Conservation (phyloP, 2,113 vertebrate species). For the Macheiramphus alcinus region DNA sequence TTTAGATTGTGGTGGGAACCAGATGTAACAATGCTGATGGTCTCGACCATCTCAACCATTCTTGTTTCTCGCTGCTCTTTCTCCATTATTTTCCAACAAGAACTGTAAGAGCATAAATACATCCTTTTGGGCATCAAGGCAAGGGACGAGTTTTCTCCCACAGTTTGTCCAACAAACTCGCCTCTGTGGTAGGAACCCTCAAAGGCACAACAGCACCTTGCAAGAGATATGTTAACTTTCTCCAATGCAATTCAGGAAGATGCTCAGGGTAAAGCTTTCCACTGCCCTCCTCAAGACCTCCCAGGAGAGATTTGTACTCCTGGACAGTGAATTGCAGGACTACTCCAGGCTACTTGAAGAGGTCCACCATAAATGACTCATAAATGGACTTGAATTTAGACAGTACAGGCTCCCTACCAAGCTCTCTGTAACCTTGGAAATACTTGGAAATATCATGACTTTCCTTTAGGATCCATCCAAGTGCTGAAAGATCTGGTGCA, state of each 20-base stretch:
- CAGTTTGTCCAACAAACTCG: neutral
- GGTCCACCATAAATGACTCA: neutral
- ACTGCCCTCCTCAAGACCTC: neutral
- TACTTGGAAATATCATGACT: neutral
- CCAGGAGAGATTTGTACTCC: neutral
- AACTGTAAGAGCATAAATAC: neutral
- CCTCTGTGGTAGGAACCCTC: neutral
- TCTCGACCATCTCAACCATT: neutral
- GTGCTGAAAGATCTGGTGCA: neutral
- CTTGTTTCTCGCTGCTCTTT: neutral
- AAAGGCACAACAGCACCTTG: neutral
- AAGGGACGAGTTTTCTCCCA: neutral
- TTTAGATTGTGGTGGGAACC: neutral
- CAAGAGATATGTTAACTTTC: neutral
- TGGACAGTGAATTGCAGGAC: neutral
- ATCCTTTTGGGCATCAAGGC: neutral
- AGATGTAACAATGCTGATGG: neutral
- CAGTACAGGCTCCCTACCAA: neutral
- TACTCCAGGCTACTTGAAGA: neutral
- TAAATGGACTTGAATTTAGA: neutral
- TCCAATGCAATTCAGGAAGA: neutral
- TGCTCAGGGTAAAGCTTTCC: neutral
- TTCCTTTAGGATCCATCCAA: neutral
- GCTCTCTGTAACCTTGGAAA: neutral
- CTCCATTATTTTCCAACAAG: neutral